Conservation (phyloP, 2,797 vertebrate genomes). For the Protosalanx chinensis region DNA sequence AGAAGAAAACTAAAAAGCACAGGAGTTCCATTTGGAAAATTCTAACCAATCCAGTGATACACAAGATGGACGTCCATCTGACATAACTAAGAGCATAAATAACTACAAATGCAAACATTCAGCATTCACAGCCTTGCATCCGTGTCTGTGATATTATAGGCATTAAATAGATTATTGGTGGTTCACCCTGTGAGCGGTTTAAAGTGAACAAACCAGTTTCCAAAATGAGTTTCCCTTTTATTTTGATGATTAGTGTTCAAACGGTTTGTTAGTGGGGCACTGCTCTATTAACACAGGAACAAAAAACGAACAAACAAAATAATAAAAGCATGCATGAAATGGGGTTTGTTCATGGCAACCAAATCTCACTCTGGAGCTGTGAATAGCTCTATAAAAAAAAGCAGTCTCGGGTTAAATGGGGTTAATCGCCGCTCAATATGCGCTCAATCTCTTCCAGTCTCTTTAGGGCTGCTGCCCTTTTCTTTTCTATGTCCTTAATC, state of each 20-base stretch:
- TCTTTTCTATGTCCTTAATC: slow-evolving; percentile 95
- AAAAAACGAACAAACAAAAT: slow-evolving; percentile 27
- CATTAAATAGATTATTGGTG: slow-evolving; percentile 57
- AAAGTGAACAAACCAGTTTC: slow-evolving; percentile 31
- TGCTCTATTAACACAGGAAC: slow-evolving; percentile 20
- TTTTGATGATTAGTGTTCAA: slow-evolving; percentile 49
- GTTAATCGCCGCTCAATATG: slow-evolving; percentile 93
- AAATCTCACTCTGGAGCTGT: slow-evolving; percentile 30
- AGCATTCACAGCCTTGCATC: slow-evolving; percentile 24
- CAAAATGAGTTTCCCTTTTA: slow-evolving; percentile 39
- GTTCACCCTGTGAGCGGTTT: slow-evolving; percentile 32
- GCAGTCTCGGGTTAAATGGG: slow-evolving; percentile 49
- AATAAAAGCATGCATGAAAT: slow-evolving; percentile 44
- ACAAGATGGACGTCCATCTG: slow-evolving; percentile 45
- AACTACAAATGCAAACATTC: slow-evolving; percentile 43
- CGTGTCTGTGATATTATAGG: slow-evolving; percentile 14
- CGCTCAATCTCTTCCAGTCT: slow-evolving; percentile 98
- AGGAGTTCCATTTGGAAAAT: slow-evolving; percentile 40
- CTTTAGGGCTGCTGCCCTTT: slow-evolving; percentile 93
- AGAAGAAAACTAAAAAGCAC: slow-evolving; percentile 3
- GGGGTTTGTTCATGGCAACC: slow-evolving; percentile 6
- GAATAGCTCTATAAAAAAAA: slow-evolving; percentile 57
- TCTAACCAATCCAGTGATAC: slow-evolving; percentile 69
- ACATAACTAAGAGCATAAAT: slow-evolving; percentile 45
- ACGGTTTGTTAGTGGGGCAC: slow-evolving; percentile 20